phyloP scores from a whole-genome alignment of 2,113 vertebrate genomes.

The Dendropsophus ebraccatus region DNA sequence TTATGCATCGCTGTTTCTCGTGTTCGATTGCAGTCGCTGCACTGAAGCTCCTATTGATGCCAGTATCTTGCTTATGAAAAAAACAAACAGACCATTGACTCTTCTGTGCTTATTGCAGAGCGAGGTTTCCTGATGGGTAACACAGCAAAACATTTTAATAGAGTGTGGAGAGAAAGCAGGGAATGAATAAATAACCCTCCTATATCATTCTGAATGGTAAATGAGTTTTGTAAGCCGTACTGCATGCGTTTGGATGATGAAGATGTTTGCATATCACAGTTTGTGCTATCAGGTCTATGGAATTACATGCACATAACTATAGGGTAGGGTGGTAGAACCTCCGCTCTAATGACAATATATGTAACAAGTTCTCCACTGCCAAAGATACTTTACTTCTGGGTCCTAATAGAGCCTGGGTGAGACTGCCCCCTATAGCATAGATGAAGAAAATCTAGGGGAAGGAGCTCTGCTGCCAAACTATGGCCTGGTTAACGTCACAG shows the following conservation, averaged over 20 bases:
- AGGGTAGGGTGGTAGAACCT: no score
- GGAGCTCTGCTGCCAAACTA: no score
- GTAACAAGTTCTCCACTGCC: no score
- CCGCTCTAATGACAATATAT: no score
- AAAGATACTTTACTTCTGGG: no score
- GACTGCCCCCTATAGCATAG: no score
- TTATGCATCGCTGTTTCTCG: constrained; percentile 11
- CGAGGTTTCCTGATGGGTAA: constrained; percentile 13
- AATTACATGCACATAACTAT: no score
- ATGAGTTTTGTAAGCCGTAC: background rate
- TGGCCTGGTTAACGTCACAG: no score
- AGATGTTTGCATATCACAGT: background rate
- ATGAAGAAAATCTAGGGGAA: no score
- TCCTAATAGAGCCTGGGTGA: no score
- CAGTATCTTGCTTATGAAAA: background rate
- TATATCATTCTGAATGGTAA: background rate
- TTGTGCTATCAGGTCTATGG: background rate
- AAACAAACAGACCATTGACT: background rate
- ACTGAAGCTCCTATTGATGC: background rate
- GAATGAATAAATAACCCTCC: background rate
- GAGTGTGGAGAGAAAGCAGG: background rate
- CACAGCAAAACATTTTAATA: constrained; percentile 30
- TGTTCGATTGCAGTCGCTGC: constrained; percentile 9
- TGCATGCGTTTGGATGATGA: background rate
- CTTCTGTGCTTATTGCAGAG: background rate